phyloP scores from a whole-genome alignment of 2,113 vertebrate species.

The Macroglossus sobrinus region DNA sequence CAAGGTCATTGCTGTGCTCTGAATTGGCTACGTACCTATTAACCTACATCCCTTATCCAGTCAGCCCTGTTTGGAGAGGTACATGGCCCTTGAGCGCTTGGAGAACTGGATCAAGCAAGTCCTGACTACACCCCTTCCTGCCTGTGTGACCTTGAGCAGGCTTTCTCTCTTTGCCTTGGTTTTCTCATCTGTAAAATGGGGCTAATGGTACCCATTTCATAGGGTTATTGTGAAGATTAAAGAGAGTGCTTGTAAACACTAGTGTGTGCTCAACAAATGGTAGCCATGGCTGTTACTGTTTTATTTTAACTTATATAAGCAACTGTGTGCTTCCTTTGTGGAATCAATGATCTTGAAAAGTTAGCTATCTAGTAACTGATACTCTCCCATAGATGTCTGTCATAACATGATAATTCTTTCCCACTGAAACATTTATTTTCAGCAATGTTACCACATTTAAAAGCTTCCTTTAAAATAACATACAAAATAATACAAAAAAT shows the following conservation, averaged over 20 bases:
- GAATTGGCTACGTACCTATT: background rate
- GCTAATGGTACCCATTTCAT: background rate
- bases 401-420: constrained; percentile 12
- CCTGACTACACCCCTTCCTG: background rate
- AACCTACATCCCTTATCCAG: background rate
- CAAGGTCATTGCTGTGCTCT: background rate
- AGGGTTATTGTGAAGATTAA: background rate
- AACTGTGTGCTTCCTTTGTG: background rate
- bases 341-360: background rate
- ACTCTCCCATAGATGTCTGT: background rate
- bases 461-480: background rate
- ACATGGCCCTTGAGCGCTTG: background rate
- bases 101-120: background rate
- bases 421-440: background rate
- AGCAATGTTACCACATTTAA: background rate
- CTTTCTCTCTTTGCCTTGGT: background rate
- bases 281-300: background rate
- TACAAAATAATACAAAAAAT: background rate
- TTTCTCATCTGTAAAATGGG: background rate
- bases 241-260: background rate
- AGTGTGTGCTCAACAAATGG: background rate
- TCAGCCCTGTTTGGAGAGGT: background rate
- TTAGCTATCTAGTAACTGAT: background rate
- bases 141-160: background rate
- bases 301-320: background rate